phyloP scores from a whole-genome alignment of 2,888 invertebrate species.

The Clusia tigrina region DNA sequence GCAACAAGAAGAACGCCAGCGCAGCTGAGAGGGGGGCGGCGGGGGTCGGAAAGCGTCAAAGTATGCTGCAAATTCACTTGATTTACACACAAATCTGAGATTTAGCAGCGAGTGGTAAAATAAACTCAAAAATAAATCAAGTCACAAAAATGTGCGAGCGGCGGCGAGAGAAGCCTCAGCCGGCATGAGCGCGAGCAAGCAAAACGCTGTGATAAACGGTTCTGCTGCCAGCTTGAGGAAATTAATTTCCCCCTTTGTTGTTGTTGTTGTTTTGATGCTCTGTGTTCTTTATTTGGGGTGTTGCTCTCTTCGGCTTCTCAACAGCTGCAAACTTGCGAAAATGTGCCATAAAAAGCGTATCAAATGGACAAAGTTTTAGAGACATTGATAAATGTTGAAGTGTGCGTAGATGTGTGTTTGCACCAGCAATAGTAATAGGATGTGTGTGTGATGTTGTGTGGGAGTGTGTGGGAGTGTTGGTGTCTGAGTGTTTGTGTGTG shows the following conservation, averaged over 20 bases:
- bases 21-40: too few species aligned
- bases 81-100: not conserved
- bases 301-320: too few species aligned
- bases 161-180: not conserved
- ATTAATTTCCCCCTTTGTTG: not conserved
- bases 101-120: not conserved
- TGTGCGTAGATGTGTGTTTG: not conserved
- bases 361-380: not conserved
- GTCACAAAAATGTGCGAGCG: not conserved
- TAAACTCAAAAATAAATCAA: conserved; percentile 2
- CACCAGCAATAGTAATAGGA: too few species aligned
- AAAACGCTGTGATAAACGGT: not conserved
- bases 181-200: too few species aligned
- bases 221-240: not conserved
- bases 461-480: not conserved
- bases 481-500: not conserved
- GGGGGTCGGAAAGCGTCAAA: too few species aligned
- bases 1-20: not conserved
- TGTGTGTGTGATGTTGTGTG: not conserved
- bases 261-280: not conserved
- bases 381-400: not conserved
- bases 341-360: too few species aligned
- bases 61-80: not conserved
- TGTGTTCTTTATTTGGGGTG: not conserved
- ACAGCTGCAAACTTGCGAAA: too few species aligned